Evolutionary conservation across 2,888 invertebrate genomes (phyloP), one percentile per base, ranked within the genome.

Genomic region (Diplolepis rosae): DNA sequence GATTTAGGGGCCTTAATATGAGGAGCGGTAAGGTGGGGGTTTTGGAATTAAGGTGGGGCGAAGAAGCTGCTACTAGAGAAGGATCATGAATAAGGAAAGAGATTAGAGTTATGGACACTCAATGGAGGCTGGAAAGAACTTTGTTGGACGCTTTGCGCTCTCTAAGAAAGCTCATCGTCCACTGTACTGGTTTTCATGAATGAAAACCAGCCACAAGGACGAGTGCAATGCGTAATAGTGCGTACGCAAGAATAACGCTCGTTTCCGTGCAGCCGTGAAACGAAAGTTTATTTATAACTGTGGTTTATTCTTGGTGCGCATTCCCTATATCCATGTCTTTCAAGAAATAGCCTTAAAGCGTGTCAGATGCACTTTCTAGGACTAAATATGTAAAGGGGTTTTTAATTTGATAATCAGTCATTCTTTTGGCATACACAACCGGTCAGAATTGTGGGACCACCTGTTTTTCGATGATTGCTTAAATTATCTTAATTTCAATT

Each of bases 241-340:
- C 56, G 56, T 56, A 56, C 30, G 56, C 56, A 32, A 18, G 22
- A 56, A 32, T 54, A 54, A 54, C 54, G 54, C 54, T 54, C 54
- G 18, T 54, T 56, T 56, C 32, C 56, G 56, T 32, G 56, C 56
- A 35, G 56, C 35, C 56, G 56, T 56, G 56, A 35, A 56, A 56
- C 56, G 56, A 56, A 56, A 56, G 56, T 56, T 35, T 56, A 56
- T 56, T 56, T 56, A 56, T 56, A 56, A 35, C 56, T 56, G 56
- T 35, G 32, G 32, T 35, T 35, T 35, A 56, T 56, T 56, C 56
- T 56, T 56, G 56, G 56, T 35, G 32, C 35, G 13, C 56, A 56
- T 35, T 56, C 9, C 56, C 56, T 56, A 56, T 32, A 13, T 35
- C 0, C 32, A 18, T 35, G 18, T 35, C 35, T 56, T 35, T 54